These are phyloP conservation scores for Lanius ludovicianus DNA, from an alignment of 2,113 vertebrate genomes.

Conservation along the genomic window DNA sequence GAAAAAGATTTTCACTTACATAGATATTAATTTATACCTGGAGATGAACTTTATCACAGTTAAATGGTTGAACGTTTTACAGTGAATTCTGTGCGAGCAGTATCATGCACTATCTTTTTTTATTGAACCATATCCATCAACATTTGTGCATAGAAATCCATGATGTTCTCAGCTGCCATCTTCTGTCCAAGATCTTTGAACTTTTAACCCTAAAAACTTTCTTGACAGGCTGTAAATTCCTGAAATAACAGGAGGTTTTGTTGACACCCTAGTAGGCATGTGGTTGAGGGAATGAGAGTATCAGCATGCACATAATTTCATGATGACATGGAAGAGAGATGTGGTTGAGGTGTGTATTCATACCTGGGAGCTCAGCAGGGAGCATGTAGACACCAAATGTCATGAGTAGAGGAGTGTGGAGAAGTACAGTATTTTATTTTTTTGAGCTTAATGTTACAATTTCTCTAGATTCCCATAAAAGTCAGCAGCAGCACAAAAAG, in stretches of 20 bases:
- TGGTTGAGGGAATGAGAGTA: background rate
- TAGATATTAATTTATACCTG: background rate
- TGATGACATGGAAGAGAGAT: background rate
- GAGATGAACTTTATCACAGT: background rate
- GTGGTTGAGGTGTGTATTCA: background rate
- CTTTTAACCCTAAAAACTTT: background rate
- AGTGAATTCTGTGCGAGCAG: background rate
- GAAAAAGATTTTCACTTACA: background rate
- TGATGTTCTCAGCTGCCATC: background rate
- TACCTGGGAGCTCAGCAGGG: background rate
- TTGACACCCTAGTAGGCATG: background rate
- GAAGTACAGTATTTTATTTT: background rate
- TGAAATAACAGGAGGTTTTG: background rate
- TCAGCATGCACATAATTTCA: background rate
- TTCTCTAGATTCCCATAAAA: background rate
- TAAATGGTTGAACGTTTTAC: background rate
- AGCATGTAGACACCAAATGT: fast-evolving
- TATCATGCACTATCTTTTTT: background rate
- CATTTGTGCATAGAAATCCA: background rate
- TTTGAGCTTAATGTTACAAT: background rate
- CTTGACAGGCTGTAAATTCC: background rate
- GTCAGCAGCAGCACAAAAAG: background rate
- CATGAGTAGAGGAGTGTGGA: background rate
- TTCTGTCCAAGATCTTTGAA: background rate
- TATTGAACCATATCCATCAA: background rate